phyloP scores from a whole-genome alignment of 92 coral and sea anemone genomes.

The Meandrina meandrites region DNA sequence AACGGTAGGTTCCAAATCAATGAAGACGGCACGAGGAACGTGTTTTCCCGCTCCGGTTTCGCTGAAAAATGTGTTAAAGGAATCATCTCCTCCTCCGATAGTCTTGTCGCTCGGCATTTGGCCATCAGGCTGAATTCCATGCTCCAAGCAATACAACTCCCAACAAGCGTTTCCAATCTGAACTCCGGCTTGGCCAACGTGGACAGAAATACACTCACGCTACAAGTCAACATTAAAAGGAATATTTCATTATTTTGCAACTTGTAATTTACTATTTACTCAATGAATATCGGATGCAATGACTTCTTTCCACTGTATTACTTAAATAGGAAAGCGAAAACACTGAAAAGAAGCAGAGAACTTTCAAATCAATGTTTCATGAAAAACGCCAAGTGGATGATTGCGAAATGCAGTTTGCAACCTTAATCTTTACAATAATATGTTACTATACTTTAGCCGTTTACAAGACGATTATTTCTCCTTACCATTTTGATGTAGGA shows the following conservation, averaged over 20 bases:
- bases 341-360: no score
- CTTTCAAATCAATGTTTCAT: neutral
- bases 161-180: conserved; percentile 96
- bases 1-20: conserved; percentile 93
- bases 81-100: conserved; percentile 85
- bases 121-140: conserved; percentile 93
- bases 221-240: neutral
- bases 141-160: conserved; percentile 98
- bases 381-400: neutral
- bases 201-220: conserved; percentile 95
- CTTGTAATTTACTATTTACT: no score
- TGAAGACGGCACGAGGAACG: conserved; percentile 94
- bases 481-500: neutral
- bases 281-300: no score
- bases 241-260: no score
- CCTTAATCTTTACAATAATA: no score
- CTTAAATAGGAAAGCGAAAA: no score
- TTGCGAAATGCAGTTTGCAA: neutral
- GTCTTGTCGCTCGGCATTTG: conserved; percentile 86
- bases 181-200: conserved; percentile 95
- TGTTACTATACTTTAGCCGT: neutral
- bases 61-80: conserved; percentile 94
- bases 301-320: no score
- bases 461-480: neutral
- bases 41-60: conserved; percentile 96